phyloP scores from a whole-genome alignment of 2,113 vertebrate species.

The Antigone vipio region DNA sequence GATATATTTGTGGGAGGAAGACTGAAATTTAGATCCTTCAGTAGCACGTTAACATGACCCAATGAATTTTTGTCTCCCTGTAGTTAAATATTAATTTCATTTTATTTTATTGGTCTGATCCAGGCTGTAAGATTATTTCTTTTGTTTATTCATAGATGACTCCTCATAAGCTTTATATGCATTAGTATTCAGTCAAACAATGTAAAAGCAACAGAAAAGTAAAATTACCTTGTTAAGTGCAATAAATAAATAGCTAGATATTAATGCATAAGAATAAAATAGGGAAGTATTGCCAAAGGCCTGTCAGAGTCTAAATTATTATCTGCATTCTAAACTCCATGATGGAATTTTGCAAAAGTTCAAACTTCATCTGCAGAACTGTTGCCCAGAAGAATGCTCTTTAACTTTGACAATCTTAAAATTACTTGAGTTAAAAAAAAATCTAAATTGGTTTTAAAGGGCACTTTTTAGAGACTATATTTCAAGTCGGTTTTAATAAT shows the following conservation, averaged over 20 bases:
- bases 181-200: neutral
- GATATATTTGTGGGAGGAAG: neutral
- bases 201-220: neutral
- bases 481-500: neutral
- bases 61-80: neutral
- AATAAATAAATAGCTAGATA: neutral
- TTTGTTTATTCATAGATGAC: neutral
- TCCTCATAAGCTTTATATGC: neutral
- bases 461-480: neutral
- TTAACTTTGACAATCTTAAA: neutral
- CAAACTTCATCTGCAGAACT: neutral
- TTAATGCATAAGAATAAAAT: neutral
- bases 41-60: neutral
- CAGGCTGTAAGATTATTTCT: neutral
- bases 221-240: neutral
- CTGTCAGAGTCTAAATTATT: neutral
- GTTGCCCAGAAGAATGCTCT: neutral
- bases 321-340: neutral
- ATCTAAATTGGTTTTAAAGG: neutral
- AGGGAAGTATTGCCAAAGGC: neutral
- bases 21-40: neutral
- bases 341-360: neutral
- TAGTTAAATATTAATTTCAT: neutral
- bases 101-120: neutral
- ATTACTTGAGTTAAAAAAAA: neutral